These are phyloP conservation scores for Hycleus cichorii DNA, from an alignment of 1,140 invertebrate species.

Conservation along the genomic window DNA sequence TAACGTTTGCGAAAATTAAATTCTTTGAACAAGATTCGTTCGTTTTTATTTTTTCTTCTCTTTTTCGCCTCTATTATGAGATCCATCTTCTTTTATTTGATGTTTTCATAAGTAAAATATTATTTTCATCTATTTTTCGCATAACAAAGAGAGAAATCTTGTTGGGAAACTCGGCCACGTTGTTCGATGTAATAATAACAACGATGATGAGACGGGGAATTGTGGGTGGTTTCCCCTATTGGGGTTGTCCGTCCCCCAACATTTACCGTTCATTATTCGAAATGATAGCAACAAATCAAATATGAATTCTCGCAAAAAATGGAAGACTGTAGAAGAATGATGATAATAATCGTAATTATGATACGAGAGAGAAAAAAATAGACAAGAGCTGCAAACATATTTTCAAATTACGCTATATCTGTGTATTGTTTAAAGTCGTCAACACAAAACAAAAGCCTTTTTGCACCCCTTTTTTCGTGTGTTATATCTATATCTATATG, in stretches of 20 bases:
- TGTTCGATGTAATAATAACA: too few species aligned
- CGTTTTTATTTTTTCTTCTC: too few species aligned
- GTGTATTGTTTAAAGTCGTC: slow-evolving; percentile 35
- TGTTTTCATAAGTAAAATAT: slow-evolving; percentile 11
- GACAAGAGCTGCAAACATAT: slow-evolving; percentile 7
- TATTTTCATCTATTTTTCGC: slow-evolving; percentile 3
- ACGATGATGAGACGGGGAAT: too few species aligned
- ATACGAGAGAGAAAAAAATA: not conserved
- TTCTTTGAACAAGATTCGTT: slow-evolving; percentile 9
- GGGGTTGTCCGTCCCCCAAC: too few species aligned
- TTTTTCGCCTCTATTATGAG: too few species aligned
- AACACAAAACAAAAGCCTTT: slow-evolving; percentile 37
- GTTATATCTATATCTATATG: too few species aligned
- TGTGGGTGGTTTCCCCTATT: too few species aligned
- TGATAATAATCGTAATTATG: not conserved
- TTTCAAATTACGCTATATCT: slow-evolving; percentile 32
- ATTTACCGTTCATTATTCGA: too few species aligned
- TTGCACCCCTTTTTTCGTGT: slow-evolving; percentile 21
- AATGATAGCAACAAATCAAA: too few species aligned
- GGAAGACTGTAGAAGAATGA: not conserved
- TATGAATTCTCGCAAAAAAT: too few species aligned
- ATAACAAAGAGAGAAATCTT: too few species aligned
- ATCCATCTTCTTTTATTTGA: not conserved
- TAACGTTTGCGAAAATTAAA: slow-evolving; percentile 14
- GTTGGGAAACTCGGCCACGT: too few species aligned